These are phyloP conservation scores for Sylvicola cinctus DNA, from an alignment of 2,888 invertebrate species.

Conservation along the genomic window DNA sequence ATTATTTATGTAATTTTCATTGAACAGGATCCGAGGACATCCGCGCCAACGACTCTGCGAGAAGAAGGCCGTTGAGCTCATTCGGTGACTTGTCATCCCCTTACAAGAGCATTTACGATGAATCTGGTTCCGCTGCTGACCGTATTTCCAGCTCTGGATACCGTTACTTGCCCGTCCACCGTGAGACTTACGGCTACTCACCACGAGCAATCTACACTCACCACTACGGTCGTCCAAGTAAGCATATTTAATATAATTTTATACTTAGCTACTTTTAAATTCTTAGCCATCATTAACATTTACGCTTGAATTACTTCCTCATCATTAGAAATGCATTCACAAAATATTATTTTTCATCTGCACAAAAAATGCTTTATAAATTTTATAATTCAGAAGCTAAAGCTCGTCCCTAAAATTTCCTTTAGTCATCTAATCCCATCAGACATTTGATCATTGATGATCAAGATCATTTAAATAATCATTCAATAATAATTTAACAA, in stretches of 20 bases:
- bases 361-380: too few relatives aligned
- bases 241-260: conserved; percentile 26
- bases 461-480: too few relatives aligned
- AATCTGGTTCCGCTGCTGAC: conserved; percentile 58
- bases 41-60: conserved; percentile 68
- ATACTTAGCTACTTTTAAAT: background rate
- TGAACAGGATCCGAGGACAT: conserved; percentile 69
- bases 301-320: background rate
- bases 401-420: too few relatives aligned
- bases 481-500: too few relatives aligned
- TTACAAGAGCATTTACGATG: conserved; percentile 76
- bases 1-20: conserved; percentile 1
- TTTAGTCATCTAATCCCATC: too few relatives aligned
- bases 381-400: too few relatives aligned
- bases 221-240: conserved; percentile 74
- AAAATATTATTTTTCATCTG: background rate
- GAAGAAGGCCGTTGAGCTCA: conserved; percentile 47
- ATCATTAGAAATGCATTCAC: background rate
- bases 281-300: background rate
- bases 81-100: conserved; percentile 51
- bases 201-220: conserved; percentile 73
- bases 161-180: conserved; percentile 77
- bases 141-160: conserved; percentile 75
- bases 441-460: too few relatives aligned
- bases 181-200: conserved; percentile 76